Conservation (phyloP, 2,888 invertebrate species). For the Selenia dentaria region DNA sequence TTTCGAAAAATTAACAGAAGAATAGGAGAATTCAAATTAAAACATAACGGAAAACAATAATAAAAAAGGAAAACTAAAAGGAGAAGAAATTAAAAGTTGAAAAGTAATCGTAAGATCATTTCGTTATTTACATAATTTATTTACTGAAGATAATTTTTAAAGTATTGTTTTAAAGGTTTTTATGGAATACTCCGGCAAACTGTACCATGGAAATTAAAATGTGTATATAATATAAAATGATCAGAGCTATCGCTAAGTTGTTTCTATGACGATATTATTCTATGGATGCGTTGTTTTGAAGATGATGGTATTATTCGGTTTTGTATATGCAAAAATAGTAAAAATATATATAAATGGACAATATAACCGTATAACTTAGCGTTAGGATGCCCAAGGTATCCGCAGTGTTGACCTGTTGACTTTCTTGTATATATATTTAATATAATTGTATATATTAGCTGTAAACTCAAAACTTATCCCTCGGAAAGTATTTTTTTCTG, state of each 20-base stretch:
- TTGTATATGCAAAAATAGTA: conserved; percentile 79
- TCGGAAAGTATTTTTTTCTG: conserved; percentile 52
- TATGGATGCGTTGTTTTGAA: conserved; percentile 73
- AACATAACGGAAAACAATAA: conserved; percentile 53
- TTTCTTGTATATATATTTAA: conserved; percentile 60
- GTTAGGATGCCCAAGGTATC: conserved; percentile 82
- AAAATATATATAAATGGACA: conserved; percentile 77
- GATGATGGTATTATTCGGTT: conserved; percentile 69
- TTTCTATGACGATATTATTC: conserved; percentile 56
- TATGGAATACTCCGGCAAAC: conserved; percentile 60
- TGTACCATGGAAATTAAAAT: conserved; percentile 61
- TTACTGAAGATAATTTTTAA: conserved; percentile 35
- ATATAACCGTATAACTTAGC: conserved; percentile 73
- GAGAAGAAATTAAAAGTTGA: conserved; percentile 41
- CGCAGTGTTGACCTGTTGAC: conserved; percentile 77
- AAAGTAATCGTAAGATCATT: conserved; percentile 53
- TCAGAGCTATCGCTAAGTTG: conserved; percentile 59
- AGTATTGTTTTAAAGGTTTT: conserved; percentile 38
- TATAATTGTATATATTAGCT: conserved; percentile 49
- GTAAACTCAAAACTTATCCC: conserved; percentile 82
- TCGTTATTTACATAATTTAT: conserved; percentile 34
- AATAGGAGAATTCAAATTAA: conserved; percentile 68
- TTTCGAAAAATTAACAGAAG: conserved; percentile 68
- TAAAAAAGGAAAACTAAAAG: conserved; percentile 48
- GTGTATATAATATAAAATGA: conserved; percentile 57